Evolutionary conservation across 2,888 invertebrate species (phyloP).

Genomic region (Ryuthela nishihirai): DNA sequence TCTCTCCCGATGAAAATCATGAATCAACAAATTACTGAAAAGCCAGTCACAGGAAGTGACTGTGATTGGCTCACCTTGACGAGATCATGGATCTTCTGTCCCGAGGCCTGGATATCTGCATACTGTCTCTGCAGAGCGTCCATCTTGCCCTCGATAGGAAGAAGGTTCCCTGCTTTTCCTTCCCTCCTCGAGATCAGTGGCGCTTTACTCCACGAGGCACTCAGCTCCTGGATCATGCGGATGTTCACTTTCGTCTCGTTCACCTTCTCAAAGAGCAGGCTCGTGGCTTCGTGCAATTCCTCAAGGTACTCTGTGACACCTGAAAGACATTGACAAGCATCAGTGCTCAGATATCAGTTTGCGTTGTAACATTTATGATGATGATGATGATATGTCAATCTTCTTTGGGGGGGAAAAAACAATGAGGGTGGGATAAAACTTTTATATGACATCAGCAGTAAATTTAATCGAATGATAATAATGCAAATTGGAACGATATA

Average conservation of each 20-base stretch:
- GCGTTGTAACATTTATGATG: too few species aligned
- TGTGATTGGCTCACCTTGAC: constrained; percentile 54
- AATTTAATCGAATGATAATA: too few species aligned
- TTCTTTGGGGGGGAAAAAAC: too few species aligned
- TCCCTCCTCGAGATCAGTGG: constrained; percentile 89
- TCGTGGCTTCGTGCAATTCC: constrained; percentile 71
- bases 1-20: constrained; percentile 43
- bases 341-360: not conserved
- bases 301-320: constrained; percentile 77
- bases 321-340: constrained; percentile 48
- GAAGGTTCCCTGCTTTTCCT: constrained; percentile 73
- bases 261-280: constrained; percentile 73
- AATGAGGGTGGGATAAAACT: too few species aligned
- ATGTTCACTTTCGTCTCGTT: constrained; percentile 80
- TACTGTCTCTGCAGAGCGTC: constrained; percentile 76
- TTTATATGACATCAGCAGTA: too few species aligned
- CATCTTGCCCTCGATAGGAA: constrained; percentile 74
- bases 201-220: constrained; percentile 74
- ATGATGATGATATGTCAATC: too few species aligned
- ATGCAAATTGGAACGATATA: too few species aligned
- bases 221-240: constrained; percentile 68
- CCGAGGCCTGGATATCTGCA: constrained; percentile 67
- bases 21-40: not conserved
- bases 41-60: not conserved
- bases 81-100: constrained; percentile 67